A percentile compares a stretch with the other conserved stretches of the same genome.
Evolutionary conservation across 2,797 vertebrate species (phyloP).

Genomic region (Diglossa cyanea): DNA sequence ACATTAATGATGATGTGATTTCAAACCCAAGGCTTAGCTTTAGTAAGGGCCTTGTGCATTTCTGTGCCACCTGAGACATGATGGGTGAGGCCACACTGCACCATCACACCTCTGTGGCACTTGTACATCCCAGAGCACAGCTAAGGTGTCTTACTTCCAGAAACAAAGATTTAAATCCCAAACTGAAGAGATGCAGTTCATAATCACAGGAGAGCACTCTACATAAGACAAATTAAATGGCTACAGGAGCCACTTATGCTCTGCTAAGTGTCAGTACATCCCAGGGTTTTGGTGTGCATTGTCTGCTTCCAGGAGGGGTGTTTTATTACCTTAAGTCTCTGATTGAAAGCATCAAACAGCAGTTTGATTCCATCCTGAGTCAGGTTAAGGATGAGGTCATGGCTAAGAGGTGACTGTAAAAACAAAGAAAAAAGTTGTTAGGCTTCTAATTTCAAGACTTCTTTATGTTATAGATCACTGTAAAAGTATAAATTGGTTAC

Average conservation of each 20-base stretch:
- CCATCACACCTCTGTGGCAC: neutral
- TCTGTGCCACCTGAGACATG: neutral
- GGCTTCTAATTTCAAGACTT: neutral
- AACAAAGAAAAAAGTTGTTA: slow-evolving; percentile 46
- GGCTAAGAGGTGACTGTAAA: slow-evolving; percentile 92
- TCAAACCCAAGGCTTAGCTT: neutral
- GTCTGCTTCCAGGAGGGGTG: neutral
- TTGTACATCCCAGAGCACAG: neutral
- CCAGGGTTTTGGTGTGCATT: neutral
- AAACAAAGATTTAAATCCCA: neutral
- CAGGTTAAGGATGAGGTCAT: slow-evolving; percentile 99
- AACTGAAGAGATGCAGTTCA: neutral
- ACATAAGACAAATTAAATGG: neutral
- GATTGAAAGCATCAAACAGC: slow-evolving; percentile 98
- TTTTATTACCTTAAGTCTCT: slow-evolving; percentile 96
- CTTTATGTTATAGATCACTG: neutral
- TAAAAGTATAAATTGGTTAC: neutral
- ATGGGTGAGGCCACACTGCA: rapidly evolving
- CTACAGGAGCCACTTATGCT: neutral
- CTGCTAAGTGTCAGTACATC: neutral
- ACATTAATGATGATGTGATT: neutral
- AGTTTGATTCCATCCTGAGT: slow-evolving; percentile 99
- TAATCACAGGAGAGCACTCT: neutral
- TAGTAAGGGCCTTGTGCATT: neutral
- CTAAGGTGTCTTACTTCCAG: neutral